Evolutionary conservation across 2,888 invertebrate genomes (phyloP).

Genomic region (Empis livida): DNA sequence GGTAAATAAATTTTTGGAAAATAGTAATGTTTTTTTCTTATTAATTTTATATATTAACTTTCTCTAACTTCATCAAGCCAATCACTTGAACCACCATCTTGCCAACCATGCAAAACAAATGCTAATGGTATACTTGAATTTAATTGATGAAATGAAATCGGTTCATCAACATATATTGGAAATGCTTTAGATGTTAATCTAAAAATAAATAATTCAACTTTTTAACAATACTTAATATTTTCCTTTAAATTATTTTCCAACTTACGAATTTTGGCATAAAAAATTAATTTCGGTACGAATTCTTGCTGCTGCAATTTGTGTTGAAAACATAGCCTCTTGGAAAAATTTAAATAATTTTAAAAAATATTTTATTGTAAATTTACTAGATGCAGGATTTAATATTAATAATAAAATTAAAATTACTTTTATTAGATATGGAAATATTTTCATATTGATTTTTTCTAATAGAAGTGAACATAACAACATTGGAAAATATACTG

Average conservation of each 20-base stretch:
- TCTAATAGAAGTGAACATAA: too few relatives aligned
- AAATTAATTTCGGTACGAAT: not conserved
- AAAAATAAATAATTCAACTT: not conserved
- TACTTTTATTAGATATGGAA: too few relatives aligned
- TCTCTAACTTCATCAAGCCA: conserved; percentile 28
- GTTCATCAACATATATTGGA: conserved; percentile 22
- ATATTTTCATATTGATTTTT: too few relatives aligned
- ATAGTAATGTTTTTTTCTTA: not conserved
- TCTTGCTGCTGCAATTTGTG: not conserved
- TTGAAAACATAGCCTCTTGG: not conserved
- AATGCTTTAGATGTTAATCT: not conserved
- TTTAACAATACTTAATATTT: too few relatives aligned
- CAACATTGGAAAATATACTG: too few relatives aligned
- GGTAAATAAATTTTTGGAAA: not conserved
- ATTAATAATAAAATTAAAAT: too few relatives aligned
- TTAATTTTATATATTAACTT: conserved; percentile 18
- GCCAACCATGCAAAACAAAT: conserved; percentile 33
- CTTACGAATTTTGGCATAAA: not conserved
- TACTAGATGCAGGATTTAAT: too few relatives aligned
- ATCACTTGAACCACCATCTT: conserved; percentile 27
- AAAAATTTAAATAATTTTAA: not conserved
- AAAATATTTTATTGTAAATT: not conserved
- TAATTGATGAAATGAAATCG: conserved; percentile 24
- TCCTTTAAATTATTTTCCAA: not conserved
- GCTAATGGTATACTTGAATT: conserved; percentile 23